phyloP scores from a whole-genome alignment of 1,140 invertebrate species.

The Caenorhabditis tropicalis region DNA sequence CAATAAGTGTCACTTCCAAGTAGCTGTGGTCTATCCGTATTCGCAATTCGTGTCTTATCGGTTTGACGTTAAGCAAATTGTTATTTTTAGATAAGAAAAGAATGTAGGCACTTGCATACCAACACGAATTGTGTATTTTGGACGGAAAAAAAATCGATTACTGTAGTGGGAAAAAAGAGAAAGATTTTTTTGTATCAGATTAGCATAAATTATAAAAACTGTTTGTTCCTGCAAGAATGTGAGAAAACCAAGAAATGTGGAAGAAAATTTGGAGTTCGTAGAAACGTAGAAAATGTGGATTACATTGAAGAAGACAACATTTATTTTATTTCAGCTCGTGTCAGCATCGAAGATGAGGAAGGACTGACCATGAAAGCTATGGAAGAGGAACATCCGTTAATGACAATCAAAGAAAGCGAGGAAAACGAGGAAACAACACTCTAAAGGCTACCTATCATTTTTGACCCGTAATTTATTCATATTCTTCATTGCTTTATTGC shows the following conservation, averaged over 20 bases:
- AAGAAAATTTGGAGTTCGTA: too few relatives aligned
- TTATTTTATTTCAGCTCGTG: conserved; percentile 8
- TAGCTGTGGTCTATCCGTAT: conserved; percentile 38
- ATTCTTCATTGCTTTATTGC: background rate
- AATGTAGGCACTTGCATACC: background rate
- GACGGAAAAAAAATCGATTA: background rate
- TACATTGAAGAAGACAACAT: background rate
- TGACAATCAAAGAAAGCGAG: conserved; percentile 30
- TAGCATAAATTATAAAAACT: background rate
- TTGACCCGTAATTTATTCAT: background rate
- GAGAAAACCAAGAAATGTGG: too few relatives aligned
- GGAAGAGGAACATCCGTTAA: conserved; percentile 5
- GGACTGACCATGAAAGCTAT: conserved; percentile 9
- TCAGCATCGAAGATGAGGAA: conserved; percentile 1
- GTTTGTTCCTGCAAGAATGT: too few relatives aligned
- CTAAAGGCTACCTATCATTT: background rate
- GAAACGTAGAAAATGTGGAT: too few relatives aligned
- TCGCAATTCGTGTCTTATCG: conserved; percentile 13
- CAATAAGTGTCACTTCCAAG: conserved; percentile 1
- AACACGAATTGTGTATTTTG: background rate
- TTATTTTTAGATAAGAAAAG: conserved; percentile 33
- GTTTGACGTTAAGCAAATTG: background rate
- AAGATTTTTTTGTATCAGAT: background rate
- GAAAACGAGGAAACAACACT: conserved; percentile 5
- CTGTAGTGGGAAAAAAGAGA: conserved; percentile 6